These are phyloP conservation scores for Cotesia vestalis DNA, from an alignment of 1,140 invertebrate genomes.

Conservation along the genomic window DNA sequence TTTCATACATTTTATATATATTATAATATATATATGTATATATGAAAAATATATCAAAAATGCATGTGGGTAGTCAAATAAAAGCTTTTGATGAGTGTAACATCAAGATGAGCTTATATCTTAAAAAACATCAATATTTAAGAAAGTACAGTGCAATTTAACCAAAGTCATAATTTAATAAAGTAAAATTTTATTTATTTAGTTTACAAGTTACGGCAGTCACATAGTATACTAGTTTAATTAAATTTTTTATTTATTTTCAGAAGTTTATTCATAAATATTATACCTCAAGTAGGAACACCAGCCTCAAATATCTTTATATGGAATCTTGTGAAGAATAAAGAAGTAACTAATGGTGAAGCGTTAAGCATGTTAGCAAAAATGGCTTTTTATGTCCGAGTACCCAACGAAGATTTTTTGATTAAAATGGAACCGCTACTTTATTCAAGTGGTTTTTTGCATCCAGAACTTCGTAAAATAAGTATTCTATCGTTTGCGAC, in stretches of 20 bases:
- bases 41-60: too few species aligned
- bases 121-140: too few species aligned
- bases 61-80: too few species aligned
- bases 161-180: too few species aligned
- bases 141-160: too few species aligned
- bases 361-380: slow-evolving; percentile 53
- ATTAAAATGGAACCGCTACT: slow-evolving; percentile 55
- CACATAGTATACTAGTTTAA: neutral
- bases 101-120: too few species aligned
- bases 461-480: slow-evolving; percentile 47
- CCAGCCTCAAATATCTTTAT: slow-evolving; percentile 54
- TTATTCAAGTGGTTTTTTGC: slow-evolving; percentile 39
- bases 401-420: slow-evolving; percentile 53
- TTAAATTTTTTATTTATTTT: slow-evolving; percentile 28
- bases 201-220: too few species aligned
- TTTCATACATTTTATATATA: too few species aligned
- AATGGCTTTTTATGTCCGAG: slow-evolving; percentile 55
- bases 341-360: slow-evolving; percentile 45
- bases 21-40: too few species aligned
- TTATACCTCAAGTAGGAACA: slow-evolving; percentile 62
- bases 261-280: slow-evolving; percentile 57
- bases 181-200: too few species aligned
- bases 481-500: slow-evolving; percentile 57
- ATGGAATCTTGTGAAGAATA: slow-evolving; percentile 51
- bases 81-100: too few species aligned